Percentiles rank a stretch among this genome's conserved stretches.
phyloP scores from a whole-genome alignment of 2,113 vertebrate species.

The Turnix velox region DNA sequence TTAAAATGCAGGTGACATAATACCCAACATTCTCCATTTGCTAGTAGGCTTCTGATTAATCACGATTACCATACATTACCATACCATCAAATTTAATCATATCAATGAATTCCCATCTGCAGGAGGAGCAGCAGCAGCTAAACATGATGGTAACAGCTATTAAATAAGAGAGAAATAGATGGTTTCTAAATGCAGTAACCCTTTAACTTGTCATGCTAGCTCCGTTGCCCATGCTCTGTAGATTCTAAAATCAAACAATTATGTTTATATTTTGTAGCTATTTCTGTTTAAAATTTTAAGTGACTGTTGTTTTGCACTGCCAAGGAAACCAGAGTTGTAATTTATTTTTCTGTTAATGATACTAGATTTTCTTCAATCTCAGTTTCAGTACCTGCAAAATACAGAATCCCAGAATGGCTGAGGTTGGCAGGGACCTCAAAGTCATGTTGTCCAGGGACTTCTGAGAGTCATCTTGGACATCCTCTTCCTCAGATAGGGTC shows the following conservation, averaged over 20 bases:
- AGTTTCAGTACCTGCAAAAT: background rate
- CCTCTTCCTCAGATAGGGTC: background rate
- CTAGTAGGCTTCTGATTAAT: conserved; percentile 90
- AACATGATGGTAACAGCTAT: conserved; percentile 67
- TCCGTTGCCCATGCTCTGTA: background rate
- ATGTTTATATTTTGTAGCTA: background rate
- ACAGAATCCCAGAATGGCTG: background rate
- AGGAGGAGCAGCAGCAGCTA: conserved; percentile 69
- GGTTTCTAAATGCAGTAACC: conserved; percentile 35
- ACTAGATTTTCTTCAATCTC: background rate
- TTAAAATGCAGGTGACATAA: conserved; percentile 95
- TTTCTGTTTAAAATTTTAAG: background rate
- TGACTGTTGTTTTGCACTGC: background rate
- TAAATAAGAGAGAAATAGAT: conserved; percentile 44
- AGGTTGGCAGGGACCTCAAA: background rate
- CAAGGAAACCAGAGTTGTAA: background rate
- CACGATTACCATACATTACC: conserved; percentile 97
- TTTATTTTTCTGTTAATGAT: background rate
- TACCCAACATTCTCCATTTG: conserved; percentile 85
- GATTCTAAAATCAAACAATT: background rate
- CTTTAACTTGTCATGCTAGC: background rate
- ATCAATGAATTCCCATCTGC: conserved; percentile 82
- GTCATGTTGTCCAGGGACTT: background rate
- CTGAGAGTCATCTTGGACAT: background rate
- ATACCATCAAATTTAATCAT: conserved; percentile 94